phyloP scores from a whole-genome alignment of 1,140 invertebrate genomes.

The Saccostrea echinata region DNA sequence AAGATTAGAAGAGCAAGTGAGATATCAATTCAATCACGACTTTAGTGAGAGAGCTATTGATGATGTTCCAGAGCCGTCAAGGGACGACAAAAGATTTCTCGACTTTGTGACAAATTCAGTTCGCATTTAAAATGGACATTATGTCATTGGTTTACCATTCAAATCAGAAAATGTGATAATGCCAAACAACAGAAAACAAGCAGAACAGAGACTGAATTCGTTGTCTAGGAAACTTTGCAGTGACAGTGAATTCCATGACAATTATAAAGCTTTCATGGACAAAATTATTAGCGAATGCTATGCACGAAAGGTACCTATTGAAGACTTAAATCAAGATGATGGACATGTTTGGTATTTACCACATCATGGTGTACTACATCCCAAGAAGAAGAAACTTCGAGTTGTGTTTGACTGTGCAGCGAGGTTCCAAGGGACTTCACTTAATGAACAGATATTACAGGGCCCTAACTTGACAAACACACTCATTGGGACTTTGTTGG shows the following conservation, averaged over 20 bases:
- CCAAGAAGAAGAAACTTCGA: constrained; percentile 58
- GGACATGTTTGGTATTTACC: constrained; percentile 62
- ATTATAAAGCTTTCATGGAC: constrained; percentile 52
- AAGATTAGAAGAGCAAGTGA: constrained; percentile 25
- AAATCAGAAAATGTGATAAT: constrained; percentile 2
- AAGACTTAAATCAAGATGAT: background rate
- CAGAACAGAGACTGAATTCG: constrained; percentile 18
- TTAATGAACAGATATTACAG: constrained; percentile 57
- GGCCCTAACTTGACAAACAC: constrained; percentile 60
- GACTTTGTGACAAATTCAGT: constrained; percentile 29
- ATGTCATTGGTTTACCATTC: constrained; percentile 31
- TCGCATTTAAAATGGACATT: constrained; percentile 21
- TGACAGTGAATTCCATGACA: too few relatives aligned
- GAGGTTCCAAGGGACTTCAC: constrained; percentile 47
- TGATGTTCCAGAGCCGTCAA: constrained; percentile 23
- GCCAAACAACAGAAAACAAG: constrained; percentile 42
- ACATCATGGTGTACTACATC: constrained; percentile 61
- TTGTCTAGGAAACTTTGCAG: background rate
- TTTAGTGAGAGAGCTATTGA: constrained; percentile 45
- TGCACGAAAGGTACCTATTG: background rate
- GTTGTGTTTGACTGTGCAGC: constrained; percentile 64
- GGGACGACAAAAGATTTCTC: constrained; percentile 40
- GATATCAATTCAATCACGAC: constrained; percentile 38
- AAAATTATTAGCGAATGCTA: constrained; percentile 44
- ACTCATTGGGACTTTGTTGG: constrained; percentile 46